Percentiles rank a stretch among this genome's conserved stretches.
These are phyloP conservation scores for Drosophila picticornis DNA, from an alignment of 2,888 invertebrate species.

Conservation along the genomic window DNA sequence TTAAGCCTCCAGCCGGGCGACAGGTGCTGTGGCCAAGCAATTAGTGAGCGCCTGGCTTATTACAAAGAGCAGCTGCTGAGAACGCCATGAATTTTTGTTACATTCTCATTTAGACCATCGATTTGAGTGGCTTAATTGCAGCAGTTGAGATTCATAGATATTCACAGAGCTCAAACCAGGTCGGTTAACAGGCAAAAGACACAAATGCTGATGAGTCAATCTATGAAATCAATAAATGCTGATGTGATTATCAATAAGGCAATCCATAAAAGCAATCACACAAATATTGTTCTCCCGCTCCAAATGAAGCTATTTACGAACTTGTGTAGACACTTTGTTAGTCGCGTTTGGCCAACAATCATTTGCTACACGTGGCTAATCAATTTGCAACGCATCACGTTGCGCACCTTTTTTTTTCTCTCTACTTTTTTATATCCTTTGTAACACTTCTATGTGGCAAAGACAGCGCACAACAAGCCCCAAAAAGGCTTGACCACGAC, in stretches of 20 bases:
- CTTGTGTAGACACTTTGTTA: conserved; percentile 27
- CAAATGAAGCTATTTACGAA: conserved; percentile 18
- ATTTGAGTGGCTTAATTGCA: conserved; percentile 2
- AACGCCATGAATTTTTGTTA: conserved; percentile 3
- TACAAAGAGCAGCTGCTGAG: conserved; percentile 37
- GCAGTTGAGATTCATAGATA: background rate
- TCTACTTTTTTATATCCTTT: background rate
- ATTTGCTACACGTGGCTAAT: conserved; percentile 66
- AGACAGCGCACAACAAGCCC: conserved; percentile 11
- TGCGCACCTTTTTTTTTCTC: conserved; percentile 10
- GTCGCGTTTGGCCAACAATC: conserved; percentile 36
- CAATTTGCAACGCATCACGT: conserved; percentile 57
- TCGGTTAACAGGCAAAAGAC: background rate
- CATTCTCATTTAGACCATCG: background rate
- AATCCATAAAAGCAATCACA: background rate
- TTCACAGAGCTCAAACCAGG: no score
- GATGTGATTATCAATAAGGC: background rate
- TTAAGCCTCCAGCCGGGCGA: conserved; percentile 25
- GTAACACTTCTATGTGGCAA: conserved; percentile 14
- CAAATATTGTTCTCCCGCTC: no score
- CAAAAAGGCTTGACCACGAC: conserved; percentile 59
- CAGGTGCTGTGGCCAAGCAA: conserved; percentile 78
- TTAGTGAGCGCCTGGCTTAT: conserved; percentile 69
- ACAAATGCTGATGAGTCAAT: background rate
- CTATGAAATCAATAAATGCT: background rate